Conservation (phyloP, 2,888 invertebrate species). For the Limenitis camilla region DNA sequence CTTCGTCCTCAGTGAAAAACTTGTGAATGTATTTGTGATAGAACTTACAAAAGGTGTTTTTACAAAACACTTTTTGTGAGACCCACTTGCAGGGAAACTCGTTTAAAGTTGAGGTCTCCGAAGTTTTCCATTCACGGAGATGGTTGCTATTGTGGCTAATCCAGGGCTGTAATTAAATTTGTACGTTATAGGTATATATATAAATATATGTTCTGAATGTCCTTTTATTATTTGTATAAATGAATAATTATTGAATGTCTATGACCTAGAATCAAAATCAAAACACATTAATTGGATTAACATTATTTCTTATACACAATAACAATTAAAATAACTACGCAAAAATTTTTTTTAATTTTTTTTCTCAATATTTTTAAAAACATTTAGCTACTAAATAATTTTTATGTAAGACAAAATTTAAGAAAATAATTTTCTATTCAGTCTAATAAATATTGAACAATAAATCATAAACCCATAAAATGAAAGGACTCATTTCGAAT, state of each 20-base stretch:
- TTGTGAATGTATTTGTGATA: conserved; percentile 23
- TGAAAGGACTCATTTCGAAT: background rate
- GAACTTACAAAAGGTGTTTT: conserved; percentile 33
- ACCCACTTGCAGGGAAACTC: conserved; percentile 43
- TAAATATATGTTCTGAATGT: background rate
- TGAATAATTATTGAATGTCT: too few species aligned
- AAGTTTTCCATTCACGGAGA: conserved; percentile 59
- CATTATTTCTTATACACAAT: too few species aligned
- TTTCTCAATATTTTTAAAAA: background rate
- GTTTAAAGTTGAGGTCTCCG: conserved; percentile 55
- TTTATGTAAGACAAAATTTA: background rate
- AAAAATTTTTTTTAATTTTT: too few species aligned
- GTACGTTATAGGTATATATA: conserved; percentile 26
- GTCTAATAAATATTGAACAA: too few species aligned
- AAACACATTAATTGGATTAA: too few species aligned
- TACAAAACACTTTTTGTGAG: conserved; percentile 46
- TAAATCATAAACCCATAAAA: too few species aligned
- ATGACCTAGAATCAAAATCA: too few species aligned
- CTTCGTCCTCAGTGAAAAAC: conserved; percentile 20
- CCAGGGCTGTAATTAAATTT: conserved; percentile 68
- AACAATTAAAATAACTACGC: too few species aligned
- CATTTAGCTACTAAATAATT: background rate
- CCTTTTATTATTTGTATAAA: too few species aligned
- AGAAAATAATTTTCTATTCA: background rate
- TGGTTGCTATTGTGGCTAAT: conserved; percentile 66